These are phyloP conservation scores for Sinohyriopsis cumingii DNA, from an alignment of 2,888 invertebrate species.

Conservation along the genomic window DNA sequence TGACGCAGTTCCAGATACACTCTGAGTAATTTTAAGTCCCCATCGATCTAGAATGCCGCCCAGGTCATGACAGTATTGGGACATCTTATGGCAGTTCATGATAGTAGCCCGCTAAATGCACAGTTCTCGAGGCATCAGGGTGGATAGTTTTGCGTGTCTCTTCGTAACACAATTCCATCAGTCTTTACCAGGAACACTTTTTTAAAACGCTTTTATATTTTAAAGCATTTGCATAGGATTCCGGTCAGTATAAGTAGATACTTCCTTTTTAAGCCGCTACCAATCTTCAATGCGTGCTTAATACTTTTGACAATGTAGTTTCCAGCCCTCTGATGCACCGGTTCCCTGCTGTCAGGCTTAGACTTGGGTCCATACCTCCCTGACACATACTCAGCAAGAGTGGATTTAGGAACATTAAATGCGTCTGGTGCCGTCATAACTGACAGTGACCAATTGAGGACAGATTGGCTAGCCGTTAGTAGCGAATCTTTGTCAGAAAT, in stretches of 20 bases:
- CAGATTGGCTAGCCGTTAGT: not conserved
- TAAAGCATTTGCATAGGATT: too few species aligned
- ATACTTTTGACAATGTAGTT: slow-evolving; percentile 1
- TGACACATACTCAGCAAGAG: not conserved
- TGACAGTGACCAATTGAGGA: not conserved
- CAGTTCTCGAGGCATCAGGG: too few species aligned
- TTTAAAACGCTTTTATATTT: not conserved
- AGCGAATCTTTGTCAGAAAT: not conserved
- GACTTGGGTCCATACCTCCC: too few species aligned
- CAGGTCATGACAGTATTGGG: too few species aligned
- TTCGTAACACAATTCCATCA: too few species aligned
- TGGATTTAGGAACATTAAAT: not conserved
- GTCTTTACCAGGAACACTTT: not conserved
- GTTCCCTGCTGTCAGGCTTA: slow-evolving; percentile 1
- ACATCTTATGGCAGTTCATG: not conserved
- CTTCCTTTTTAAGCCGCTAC: too few species aligned
- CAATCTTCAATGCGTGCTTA: slow-evolving; percentile 2
- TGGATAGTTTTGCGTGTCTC: too few species aligned
- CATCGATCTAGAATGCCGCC: too few species aligned
- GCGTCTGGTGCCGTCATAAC: not conserved
- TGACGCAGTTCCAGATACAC: not conserved
- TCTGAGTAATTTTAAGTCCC: not conserved
- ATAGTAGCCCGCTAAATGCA: too few species aligned
- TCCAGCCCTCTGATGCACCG: slow-evolving; percentile 8
- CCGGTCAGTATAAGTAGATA: too few species aligned